Base-by-base conservation (phyloP, 2,797 vertebrate genomes). In the Chloroceryle inda region DNA sequence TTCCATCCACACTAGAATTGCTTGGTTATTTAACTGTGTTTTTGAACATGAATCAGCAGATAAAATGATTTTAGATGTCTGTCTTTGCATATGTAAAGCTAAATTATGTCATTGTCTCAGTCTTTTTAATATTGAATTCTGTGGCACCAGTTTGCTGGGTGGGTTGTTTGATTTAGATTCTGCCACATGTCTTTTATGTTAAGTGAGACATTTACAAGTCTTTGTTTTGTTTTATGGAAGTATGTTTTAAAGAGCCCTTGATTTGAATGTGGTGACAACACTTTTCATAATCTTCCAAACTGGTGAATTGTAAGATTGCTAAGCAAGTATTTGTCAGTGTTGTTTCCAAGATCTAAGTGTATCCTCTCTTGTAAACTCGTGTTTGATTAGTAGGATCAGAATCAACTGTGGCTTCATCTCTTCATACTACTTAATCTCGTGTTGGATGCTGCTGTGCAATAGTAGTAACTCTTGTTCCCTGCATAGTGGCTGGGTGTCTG, bases 141-240 rank as follows among this genome's bases (percentile, higher is more conserved):
- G 23, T 92, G 68, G 49, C 88, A 79, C 56, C 37, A 55, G 55
- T 92, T 91, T 91, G 31, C 59, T 83, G 76, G 16, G 24, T 72
- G 58, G 58, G 49, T 88, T 91, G 47, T 22, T 94, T 83, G 73
- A 62, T 78, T 78, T 88, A 68, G 66, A 50, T 80, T 92, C 38
- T 63, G n/a, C 73, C 55, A 38, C 83, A 56, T 71, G 76, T 72
- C 76, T 88, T 49, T 89, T 89, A 73, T 78, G 69, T 79, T 37
- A 80, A 92, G 74, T 61, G 58, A 85, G 73, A 50, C 20, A 3
- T 89, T 92, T 91, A 37, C 24, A 89, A 66, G 47, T 38, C 79
- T 93, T 88, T 93, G 75, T 94, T 92, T 94, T 91, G 78, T 92
- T 68, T 68, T 71, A 55, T 74, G 92, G 83, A 73, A 89, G n/a